These are phyloP conservation scores for Cyclophora punctaria DNA, from an alignment of 2,888 invertebrate genomes.

Conservation along the genomic window DNA sequence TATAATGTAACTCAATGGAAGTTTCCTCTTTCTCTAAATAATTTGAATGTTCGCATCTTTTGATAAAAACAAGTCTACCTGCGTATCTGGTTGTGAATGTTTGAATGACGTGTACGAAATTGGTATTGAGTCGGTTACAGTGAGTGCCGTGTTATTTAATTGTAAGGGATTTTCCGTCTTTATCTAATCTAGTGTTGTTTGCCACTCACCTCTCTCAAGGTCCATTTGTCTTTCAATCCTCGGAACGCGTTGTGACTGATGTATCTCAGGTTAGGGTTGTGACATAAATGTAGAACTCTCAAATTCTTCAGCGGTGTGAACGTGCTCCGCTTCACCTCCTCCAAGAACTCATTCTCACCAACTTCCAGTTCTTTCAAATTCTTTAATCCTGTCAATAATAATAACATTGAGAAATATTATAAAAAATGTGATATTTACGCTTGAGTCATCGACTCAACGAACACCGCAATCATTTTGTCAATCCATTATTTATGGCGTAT, in stretches of 20 bases:
- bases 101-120: no score
- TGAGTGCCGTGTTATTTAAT: conserved; percentile 3
- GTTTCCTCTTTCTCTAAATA: no score
- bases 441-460: neutral
- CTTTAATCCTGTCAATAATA: conserved; percentile 54
- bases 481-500: no score
- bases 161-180: conserved; percentile 15
- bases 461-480: neutral
- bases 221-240: conserved; percentile 64
- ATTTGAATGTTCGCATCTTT: no score
- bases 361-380: conserved; percentile 76
- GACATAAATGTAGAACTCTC: conserved; percentile 61
- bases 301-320: conserved; percentile 67
- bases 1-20: no score
- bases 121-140: no score
- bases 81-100: no score
- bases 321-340: conserved; percentile 70
- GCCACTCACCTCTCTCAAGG: conserved; percentile 68
- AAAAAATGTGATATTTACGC: neutral
- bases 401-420: neutral
- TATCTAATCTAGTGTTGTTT: conserved; percentile 4
- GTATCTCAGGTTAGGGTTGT: conserved; percentile 68
- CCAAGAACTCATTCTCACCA: conserved; percentile 73
- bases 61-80: no score
- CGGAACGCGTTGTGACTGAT: conserved; percentile 77